Conservation (phyloP, 2,888 invertebrate species). For the Hydropsyche betteni region DNA sequence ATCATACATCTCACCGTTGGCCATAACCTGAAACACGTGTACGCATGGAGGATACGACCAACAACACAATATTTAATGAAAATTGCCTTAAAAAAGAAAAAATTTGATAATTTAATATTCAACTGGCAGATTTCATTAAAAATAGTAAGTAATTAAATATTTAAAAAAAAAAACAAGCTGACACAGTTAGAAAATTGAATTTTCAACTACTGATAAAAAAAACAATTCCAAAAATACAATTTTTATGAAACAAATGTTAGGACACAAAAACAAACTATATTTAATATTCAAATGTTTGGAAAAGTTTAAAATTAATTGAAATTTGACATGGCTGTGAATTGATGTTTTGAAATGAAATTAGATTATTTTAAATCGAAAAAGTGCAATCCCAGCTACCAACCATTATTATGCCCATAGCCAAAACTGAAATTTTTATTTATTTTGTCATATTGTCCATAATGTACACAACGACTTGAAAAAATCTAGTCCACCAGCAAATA, state of each 20-base stretch:
- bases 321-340: no score
- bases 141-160: conserved; percentile 9
- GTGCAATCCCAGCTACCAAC: no score
- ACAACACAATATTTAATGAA: conserved; percentile 23
- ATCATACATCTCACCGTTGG: conserved; percentile 73
- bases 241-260: background rate
- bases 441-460: no score
- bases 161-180: conserved; percentile 17
- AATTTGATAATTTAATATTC: conserved; percentile 1
- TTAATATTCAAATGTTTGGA: no score
- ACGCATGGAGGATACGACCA: conserved; percentile 53
- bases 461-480: no score
- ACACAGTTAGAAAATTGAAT: background rate
- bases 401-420: no score
- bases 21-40: conserved; percentile 76
- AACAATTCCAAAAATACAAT: background rate
- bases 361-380: no score
- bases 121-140: conserved; percentile 26
- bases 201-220: no score
- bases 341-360: no score
- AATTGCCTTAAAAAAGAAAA: background rate
- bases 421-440: no score
- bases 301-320: no score
- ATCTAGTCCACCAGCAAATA: no score
- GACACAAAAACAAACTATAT: background rate